A percentile compares a stretch with the other conserved stretches of the same genome.
phyloP scores from a whole-genome alignment of 1,140 invertebrate genomes.

The Drosophila burlai region DNA sequence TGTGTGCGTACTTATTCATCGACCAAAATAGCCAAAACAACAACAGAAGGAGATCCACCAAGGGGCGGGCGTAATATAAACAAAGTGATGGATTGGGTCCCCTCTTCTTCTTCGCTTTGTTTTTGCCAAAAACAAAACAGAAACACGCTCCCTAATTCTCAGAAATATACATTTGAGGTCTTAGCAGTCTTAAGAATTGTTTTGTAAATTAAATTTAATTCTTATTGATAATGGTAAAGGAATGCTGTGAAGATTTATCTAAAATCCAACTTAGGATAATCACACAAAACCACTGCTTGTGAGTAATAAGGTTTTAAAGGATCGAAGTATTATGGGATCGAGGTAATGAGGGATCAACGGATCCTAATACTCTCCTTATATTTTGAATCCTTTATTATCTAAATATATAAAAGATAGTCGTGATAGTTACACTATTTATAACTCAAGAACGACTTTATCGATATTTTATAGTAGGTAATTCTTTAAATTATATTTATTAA shows the following conservation, averaged over 20 bases:
- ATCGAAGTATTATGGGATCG: background rate
- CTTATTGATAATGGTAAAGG: too few species aligned
- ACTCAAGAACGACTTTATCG: too few species aligned
- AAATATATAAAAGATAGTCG: too few species aligned
- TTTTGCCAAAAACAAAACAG: background rate
- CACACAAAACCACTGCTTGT: background rate
- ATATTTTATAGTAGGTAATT: too few species aligned
- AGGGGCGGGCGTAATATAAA: slow-evolving; percentile 31
- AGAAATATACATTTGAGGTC: slow-evolving; percentile 14
- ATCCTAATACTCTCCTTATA: too few species aligned
- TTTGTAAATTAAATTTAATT: background rate
- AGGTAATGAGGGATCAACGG: too few species aligned
- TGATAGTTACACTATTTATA: too few species aligned
- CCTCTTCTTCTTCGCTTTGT: slow-evolving; percentile 1
- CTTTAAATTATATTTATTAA: too few species aligned
- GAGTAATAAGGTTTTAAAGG: background rate
- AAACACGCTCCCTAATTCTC: slow-evolving; percentile 31
- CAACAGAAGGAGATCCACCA: slow-evolving; percentile 3
- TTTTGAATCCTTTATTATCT: too few species aligned
- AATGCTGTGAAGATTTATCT: too few species aligned
- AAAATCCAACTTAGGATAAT: background rate
- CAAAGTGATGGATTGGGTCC: slow-evolving; percentile 46
- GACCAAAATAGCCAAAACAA: slow-evolving; percentile 17
- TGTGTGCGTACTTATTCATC: slow-evolving; percentile 45
- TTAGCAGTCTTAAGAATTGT: slow-evolving; percentile 13